phyloP scores from a whole-genome alignment of 1,140 invertebrate genomes.

The Trichonephila clavata region DNA sequence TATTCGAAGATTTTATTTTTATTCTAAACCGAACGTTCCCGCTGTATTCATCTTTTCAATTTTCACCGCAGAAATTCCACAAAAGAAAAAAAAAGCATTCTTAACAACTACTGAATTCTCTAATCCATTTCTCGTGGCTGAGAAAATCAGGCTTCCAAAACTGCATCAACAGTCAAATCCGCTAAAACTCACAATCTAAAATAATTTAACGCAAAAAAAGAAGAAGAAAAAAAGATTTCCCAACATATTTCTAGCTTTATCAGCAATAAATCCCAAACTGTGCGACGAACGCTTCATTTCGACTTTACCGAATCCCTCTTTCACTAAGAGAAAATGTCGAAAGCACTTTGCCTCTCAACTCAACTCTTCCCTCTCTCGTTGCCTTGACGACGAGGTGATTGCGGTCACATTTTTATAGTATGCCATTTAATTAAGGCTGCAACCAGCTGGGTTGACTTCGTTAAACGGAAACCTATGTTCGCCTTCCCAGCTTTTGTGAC shows the following conservation, averaged over 20 bases:
- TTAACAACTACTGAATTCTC: too few relatives aligned
- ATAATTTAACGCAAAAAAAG: background rate
- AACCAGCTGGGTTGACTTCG: background rate
- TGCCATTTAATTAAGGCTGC: slow-evolving; percentile 28
- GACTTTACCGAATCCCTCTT: background rate
- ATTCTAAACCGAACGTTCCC: too few relatives aligned
- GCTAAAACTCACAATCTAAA: background rate
- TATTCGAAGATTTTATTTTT: too few relatives aligned
- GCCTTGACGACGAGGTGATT: slow-evolving; percentile 23
- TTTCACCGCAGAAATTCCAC: too few relatives aligned
- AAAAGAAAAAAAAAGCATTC: too few relatives aligned
- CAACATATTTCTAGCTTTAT: background rate
- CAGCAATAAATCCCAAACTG: background rate
- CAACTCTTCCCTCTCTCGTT: background rate
- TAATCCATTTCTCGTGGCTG: background rate
- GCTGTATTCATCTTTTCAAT: too few relatives aligned
- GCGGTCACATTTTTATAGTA: slow-evolving; percentile 44
- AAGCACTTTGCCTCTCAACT: background rate
- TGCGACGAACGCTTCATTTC: background rate
- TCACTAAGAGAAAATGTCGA: background rate
- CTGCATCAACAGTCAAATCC: background rate
- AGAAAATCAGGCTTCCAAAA: background rate
- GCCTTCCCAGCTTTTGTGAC: background rate
- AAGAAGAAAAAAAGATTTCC: background rate
- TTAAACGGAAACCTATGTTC: slow-evolving; percentile 17